Percentiles rank a stretch among this genome's conserved stretches.
Evolutionary conservation across 2,797 vertebrate species (phyloP).

Genomic region (Babyrousa celebensis): DNA sequence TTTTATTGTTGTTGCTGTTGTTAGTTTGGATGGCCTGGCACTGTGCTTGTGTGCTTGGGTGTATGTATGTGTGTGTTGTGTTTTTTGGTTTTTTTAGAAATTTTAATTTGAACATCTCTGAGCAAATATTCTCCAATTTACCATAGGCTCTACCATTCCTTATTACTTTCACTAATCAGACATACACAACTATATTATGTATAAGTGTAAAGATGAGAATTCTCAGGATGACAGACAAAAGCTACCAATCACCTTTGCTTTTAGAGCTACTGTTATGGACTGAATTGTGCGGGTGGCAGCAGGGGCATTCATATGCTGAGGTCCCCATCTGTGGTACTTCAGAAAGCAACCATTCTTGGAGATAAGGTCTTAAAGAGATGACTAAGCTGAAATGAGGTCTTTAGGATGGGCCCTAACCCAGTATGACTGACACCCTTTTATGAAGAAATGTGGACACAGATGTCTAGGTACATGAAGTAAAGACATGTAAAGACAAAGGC

Average conservation of each 20-base stretch:
- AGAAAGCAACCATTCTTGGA: constrained; percentile 44
- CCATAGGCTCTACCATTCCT: neutral
- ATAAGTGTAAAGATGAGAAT: constrained; percentile 37
- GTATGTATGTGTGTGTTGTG: neutral
- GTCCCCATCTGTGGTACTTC: neutral
- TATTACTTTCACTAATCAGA: constrained; percentile 21
- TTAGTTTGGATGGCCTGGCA: neutral
- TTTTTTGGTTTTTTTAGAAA: constrained; percentile 10
- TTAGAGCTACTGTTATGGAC: neutral
- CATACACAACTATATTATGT: constrained; percentile 23
- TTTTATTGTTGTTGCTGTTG: neutral
- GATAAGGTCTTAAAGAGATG: constrained; percentile 38
- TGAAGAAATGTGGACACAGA: constrained; percentile 34
- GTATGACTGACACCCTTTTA: neutral
- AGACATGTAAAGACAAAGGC: neutral
- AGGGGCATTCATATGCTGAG: neutral
- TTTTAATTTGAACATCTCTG: constrained; percentile 43
- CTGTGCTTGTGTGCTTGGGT: neutral
- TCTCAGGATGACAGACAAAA: neutral
- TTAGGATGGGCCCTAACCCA: neutral
- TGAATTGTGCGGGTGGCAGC: neutral
- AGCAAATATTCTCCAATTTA: constrained; percentile 45
- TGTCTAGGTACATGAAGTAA: neutral
- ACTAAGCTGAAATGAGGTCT: constrained; percentile 61
- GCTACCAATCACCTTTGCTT: neutral